Conservation (phyloP, 2,797 vertebrate genomes). For the Fistularia tabacaria region DNA sequence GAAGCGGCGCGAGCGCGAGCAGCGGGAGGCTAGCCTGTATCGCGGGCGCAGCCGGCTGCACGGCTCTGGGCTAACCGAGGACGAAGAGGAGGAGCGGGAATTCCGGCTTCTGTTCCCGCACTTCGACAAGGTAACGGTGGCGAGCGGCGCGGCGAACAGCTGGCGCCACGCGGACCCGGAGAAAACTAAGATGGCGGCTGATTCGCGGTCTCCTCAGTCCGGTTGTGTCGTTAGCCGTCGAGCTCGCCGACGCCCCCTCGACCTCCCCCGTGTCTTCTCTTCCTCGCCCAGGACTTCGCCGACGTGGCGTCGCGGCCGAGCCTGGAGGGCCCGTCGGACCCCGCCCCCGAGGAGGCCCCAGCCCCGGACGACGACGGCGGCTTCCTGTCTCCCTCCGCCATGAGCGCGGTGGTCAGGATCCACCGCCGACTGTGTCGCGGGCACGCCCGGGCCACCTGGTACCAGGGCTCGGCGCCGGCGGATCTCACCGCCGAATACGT, state of each 20-base stretch:
- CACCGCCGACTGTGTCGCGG: constrained; percentile 85
- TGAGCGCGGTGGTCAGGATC: constrained; percentile 79
- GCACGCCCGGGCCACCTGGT: constrained; percentile 87
- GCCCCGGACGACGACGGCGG: constrained; percentile 46
- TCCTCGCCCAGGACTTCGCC: constrained; percentile 83
- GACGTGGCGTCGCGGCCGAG: constrained; percentile 81
- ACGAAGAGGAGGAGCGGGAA: constrained; percentile 88
- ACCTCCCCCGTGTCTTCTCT: background rate
- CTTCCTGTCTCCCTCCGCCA: constrained; percentile 73
- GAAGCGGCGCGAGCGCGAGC: constrained; percentile 74
- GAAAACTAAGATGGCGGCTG: too few relatives aligned
- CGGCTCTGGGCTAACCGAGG: constrained; percentile 77
- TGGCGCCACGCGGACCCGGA: too few relatives aligned
- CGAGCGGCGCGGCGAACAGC: too few relatives aligned
- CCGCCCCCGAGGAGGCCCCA: constrained; percentile 46
- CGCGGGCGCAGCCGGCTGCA: constrained; percentile 77
- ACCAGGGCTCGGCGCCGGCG: constrained; percentile 69
- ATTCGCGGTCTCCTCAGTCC: too few relatives aligned
- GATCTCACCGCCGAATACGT: constrained; percentile 80
- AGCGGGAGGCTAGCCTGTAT: constrained; percentile 83
- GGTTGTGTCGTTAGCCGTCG: too few relatives aligned
- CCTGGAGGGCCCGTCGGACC: constrained; percentile 79
- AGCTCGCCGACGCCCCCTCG: too few relatives aligned
- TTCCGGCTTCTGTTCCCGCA: constrained; percentile 86
- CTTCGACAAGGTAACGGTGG: constrained; percentile 81